A percentile compares a stretch with the other conserved stretches of the same genome.
Conservation (phyloP, 1,140 invertebrate species). For the Monomorium pharaonis region DNA sequence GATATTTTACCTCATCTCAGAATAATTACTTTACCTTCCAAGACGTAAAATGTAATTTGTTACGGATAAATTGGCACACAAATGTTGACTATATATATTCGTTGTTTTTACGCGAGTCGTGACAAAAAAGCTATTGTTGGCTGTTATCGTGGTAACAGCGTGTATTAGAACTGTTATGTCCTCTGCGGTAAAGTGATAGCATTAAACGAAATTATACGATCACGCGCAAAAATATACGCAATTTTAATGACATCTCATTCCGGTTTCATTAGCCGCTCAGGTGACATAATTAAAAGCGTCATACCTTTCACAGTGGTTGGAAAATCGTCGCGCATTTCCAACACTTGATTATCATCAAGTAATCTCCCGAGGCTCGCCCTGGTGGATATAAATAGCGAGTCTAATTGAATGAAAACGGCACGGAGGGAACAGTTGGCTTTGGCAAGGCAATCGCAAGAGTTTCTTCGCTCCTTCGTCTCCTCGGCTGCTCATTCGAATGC, state of each 20-base stretch:
- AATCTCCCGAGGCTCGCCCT: not conserved
- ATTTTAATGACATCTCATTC: slow-evolving; percentile 35
- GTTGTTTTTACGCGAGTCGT: not conserved
- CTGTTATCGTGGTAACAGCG: not conserved
- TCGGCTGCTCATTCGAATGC: slow-evolving; percentile 3
- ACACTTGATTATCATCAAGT: slow-evolving; percentile 32
- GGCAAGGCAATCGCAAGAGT: not conserved
- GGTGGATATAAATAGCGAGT: slow-evolving; percentile 37
- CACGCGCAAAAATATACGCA: slow-evolving; percentile 12
- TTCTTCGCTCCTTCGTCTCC: slow-evolving; percentile 22
- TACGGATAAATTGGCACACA: not conserved
- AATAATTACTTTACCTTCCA: not conserved
- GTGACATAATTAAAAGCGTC: slow-evolving; percentile 45
- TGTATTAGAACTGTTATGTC: not conserved
- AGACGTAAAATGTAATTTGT: not conserved
- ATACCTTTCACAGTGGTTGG: slow-evolving; percentile 5
- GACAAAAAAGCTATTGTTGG: not conserved
- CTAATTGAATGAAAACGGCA: slow-evolving; percentile 51
- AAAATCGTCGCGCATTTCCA: slow-evolving; percentile 14
- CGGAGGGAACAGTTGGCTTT: not conserved
- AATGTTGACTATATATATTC: not conserved
- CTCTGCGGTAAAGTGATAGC: not conserved
- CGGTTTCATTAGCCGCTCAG: slow-evolving; percentile 14
- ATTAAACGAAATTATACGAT: not conserved
- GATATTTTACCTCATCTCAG: not conserved